These are phyloP conservation scores for Pelvicachromis taeniatus DNA, from an alignment of 2,113 vertebrate species.

Conservation along the genomic window DNA sequence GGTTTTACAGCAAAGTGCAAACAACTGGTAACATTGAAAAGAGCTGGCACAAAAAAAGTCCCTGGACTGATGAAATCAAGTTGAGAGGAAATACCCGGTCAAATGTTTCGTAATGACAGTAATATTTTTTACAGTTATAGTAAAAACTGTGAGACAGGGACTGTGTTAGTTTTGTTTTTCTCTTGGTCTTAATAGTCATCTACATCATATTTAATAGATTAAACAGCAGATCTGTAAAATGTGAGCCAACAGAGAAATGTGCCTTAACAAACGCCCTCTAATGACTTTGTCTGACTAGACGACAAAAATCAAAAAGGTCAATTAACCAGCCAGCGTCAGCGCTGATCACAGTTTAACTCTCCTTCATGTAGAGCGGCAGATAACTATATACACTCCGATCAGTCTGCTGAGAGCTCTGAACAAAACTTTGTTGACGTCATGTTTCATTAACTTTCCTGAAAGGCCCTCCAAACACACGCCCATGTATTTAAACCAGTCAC, in stretches of 20 bases:
- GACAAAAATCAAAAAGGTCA: neutral
- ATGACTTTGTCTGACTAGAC: neutral
- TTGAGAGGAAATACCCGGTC: neutral
- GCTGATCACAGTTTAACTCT: neutral
- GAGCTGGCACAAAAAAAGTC: neutral
- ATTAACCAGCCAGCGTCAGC: neutral
- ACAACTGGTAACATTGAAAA: neutral
- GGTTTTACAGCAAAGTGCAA: neutral
- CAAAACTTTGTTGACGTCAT: neutral
- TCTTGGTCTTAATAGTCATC: neutral
- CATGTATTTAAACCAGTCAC: neutral
- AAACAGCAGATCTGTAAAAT: neutral
- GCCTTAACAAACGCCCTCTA: neutral
- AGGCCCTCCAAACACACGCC: neutral
- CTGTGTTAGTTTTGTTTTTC: fast-evolving
- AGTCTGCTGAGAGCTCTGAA: neutral
- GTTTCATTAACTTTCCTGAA: neutral
- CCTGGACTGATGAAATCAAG: neutral
- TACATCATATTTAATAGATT: neutral
- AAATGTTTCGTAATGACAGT: neutral
- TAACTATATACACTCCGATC: neutral
- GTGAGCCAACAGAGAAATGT: neutral
- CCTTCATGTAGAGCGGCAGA: neutral
- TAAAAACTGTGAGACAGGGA: neutral
- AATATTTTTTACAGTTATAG: neutral